phyloP scores from a whole-genome alignment of 2,797 vertebrate species.

The Ctenopoma multispine region DNA sequence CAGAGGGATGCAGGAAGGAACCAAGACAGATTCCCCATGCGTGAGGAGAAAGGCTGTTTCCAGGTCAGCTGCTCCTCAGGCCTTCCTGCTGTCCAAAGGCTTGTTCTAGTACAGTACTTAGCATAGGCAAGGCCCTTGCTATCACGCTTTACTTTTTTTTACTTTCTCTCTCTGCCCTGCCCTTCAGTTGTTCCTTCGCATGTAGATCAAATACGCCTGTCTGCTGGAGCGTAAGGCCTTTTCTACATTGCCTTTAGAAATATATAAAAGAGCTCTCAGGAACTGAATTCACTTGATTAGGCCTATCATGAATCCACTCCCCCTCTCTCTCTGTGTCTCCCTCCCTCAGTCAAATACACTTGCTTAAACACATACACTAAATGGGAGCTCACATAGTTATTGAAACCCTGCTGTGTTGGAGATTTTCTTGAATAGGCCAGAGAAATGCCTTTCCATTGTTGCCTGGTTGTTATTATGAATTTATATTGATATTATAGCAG shows the following conservation, averaged over 20 bases:
- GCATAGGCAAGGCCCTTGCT: constrained; percentile 17
- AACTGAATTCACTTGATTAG: constrained; percentile 69
- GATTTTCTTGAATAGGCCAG: constrained; percentile 29
- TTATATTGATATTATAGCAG: neutral
- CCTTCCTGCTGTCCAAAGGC: constrained; percentile 60
- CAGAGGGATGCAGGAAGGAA: constrained; percentile 46
- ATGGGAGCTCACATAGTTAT: constrained; percentile 3
- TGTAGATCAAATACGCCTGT: constrained; percentile 69
- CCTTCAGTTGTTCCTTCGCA: constrained; percentile 72
- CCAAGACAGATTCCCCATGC: constrained; percentile 43
- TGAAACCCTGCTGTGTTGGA: constrained; percentile 19
- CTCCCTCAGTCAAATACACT: constrained; percentile 15
- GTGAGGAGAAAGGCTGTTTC: constrained; percentile 69
- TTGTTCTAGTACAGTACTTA: constrained; percentile 33
- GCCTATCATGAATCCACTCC: constrained; percentile 28
- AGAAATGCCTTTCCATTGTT: neutral
- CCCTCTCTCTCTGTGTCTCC: constrained; percentile 3
- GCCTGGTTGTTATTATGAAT: neutral
- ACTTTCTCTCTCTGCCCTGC: constrained; percentile 39
- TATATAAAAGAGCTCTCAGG: constrained; percentile 61
- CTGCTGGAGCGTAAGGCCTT: constrained; percentile 66
- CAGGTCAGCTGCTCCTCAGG: constrained; percentile 78
- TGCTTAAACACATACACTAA: neutral
- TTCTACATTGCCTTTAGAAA: constrained; percentile 62
- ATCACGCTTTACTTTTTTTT: constrained; percentile 2